Evolutionary conservation across 23 tunicate species (phyloP).

Genomic region (Styela clava): DNA sequence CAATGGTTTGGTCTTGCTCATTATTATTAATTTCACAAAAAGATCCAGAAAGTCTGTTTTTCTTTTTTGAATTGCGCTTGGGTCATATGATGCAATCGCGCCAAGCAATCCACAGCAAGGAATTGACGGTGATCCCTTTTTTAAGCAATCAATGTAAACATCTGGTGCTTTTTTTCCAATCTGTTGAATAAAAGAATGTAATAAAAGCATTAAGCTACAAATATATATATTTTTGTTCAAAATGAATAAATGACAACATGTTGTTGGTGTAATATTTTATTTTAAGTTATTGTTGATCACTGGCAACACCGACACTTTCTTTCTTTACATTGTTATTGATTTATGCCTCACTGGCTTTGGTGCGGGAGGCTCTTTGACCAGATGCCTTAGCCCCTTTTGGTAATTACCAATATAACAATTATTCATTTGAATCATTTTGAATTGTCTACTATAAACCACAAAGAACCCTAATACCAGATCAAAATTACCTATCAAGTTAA

Average conservation of each 20-base stretch:
- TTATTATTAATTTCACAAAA: constrained; percentile 5
- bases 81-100: constrained; percentile 4
- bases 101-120: not conserved
- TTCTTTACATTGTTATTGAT: no score
- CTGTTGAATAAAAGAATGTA: not conserved
- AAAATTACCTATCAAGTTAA: no score
- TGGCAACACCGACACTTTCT: no score
- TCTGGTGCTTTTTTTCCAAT: not conserved
- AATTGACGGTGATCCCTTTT: not conserved
- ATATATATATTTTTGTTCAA: not conserved
- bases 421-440: constrained; percentile 5
- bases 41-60: constrained; percentile 10
- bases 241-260: not conserved
- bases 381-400: no score
- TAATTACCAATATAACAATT: not conserved
- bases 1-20: constrained; percentile 10
- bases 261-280: no score
- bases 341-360: no score
- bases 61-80: not conserved
- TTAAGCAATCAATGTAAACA: not conserved
- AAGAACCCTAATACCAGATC: no score
- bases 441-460: not conserved
- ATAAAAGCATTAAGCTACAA: not conserved
- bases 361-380: no score
- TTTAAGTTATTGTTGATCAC: no score